Conservation (phyloP, 2,113 vertebrate genomes). For the Oncorhynchus mykiss region DNA sequence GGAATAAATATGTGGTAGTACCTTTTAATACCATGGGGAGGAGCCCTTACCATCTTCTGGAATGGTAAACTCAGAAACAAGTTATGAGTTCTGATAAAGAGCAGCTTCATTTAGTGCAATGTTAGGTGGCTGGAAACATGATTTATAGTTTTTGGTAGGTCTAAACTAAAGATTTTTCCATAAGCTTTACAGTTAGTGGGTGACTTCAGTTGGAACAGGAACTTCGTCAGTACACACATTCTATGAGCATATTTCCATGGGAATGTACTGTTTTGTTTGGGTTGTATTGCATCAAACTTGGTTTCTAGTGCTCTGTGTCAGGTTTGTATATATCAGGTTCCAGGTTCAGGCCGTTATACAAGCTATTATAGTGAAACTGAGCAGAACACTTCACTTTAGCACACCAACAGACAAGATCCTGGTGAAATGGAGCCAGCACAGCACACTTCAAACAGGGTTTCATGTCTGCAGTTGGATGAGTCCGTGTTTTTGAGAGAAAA, state of each 20-base stretch:
- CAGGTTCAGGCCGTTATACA: neutral
- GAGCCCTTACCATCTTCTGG: slow-evolving; percentile 25
- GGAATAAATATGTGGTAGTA: neutral
- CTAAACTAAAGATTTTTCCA: neutral
- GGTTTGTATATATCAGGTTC: neutral
- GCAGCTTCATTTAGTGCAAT: no score
- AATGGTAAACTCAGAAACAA: neutral
- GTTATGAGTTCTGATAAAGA: neutral
- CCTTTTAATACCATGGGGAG: slow-evolving; percentile 46
- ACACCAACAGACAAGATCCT: neutral
- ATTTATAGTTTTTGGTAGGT: neutral
- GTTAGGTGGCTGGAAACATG: neutral
- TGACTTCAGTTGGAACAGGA: neutral
- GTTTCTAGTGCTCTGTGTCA: neutral
- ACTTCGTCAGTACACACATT: neutral
- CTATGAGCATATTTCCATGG: neutral
- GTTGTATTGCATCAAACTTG: neutral
- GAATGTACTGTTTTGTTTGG: neutral
- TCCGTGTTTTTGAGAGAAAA: no score
- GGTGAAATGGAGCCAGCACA: no score
- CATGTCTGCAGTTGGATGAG: no score
- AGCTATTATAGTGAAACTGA: neutral
- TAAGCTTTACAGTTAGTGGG: neutral
- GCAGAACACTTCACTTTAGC: neutral
- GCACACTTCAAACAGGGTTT: no score